Base-by-base conservation (phyloP, 2,888 invertebrate species). In the Thysanoteuthis rhombus region DNA sequence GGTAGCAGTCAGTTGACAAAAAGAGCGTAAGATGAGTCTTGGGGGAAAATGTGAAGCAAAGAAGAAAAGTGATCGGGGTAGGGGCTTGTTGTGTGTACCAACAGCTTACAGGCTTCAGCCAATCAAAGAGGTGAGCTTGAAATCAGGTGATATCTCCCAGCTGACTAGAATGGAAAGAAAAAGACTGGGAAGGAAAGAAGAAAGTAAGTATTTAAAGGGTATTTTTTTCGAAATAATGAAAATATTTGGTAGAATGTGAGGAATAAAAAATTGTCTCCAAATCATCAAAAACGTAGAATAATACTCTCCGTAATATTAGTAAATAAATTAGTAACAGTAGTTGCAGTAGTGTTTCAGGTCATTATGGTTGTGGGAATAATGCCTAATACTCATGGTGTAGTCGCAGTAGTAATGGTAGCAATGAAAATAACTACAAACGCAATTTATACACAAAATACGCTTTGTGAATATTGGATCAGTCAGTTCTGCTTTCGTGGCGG, bases 51-150 rank as follows among this genome's bases (percentile, higher is more conserved):
- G 12, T n/a, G 36, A 10, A 75, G 19, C n/a, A n/a, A 36, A 75
- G 75, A 58, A 58, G 28, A 58, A 58, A 28, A 45, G 32, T 16
- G n/a, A 36, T n/a, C n/a, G 75, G n/a, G 75, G 16, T n/a, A n/a
- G 75, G n/a, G 32, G 75, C 8, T 32, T n/a, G n/a, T n/a, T 92
- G 22, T 94, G 94, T 93, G 94, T 58, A 45, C 89, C 75, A 92
- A 45, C 39, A 45, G 39, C 92, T 42, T 89, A 47, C 52, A n/a
- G 89, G 45, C 32, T 25, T 93, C 38, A n/a, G n/a, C n/a, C 47
- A 36, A 89, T 42, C 38, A 45, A 90, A 52, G 12, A 52, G 40
- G 36, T 58, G 93, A 93, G 75, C 89, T 45, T 93, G 93, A 89
- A 93, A 38, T 75, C 52, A 75, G 75, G 75, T 75, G 75, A 75